Base-by-base conservation (phyloP, 2,113 vertebrate genomes). In the Cathartes aura region DNA sequence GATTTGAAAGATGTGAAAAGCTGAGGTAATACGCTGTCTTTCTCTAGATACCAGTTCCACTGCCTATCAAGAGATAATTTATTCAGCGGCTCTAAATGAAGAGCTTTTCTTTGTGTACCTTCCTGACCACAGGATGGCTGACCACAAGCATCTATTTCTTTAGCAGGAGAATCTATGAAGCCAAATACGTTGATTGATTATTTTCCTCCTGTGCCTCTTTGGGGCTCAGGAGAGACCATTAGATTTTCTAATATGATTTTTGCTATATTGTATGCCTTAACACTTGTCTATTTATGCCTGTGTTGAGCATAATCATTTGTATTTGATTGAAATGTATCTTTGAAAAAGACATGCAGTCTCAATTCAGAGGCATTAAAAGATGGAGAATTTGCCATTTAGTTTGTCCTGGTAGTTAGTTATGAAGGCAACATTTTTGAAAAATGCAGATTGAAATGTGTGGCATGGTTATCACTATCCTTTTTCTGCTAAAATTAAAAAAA, bases 1-100 rank as follows among this genome's bases (percentile, higher is more conserved):
- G 86, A 93, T 90, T 66, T 89, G 87, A 76, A 92, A 83, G 93
- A 89, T 1, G 5, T 81, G 92, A 93, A 62, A 74, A 95, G 45
- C 38, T 42, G 81, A 91, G 82, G 78, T 96, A 93, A 95, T 93
- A 93, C 78, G 36, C 79, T 91, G 81, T 95, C 76, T 87, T 89
- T 63, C 71, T 95, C 29, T 82, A 73, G 83, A 64, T 85, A 89
- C 55, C 63, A 72, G 5, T 87, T 92, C 56, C n/a, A 34, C 60
- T 92, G 70, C 84, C 48, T 63, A 79, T 70, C 43, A 75, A 71
- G 87, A 76, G 79, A 48, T 59, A 38, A 87, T 94, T 90, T 81
- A 80, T 87, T 91, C 60, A 79, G 30, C 85, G 73, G 20, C 67
- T 94, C 26, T 90, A 76, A 73, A 82, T 55, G 73, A 87, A 68